These are phyloP conservation scores for Drosophila bocki DNA, from an alignment of 1,140 invertebrate species.

Conservation along the genomic window DNA sequence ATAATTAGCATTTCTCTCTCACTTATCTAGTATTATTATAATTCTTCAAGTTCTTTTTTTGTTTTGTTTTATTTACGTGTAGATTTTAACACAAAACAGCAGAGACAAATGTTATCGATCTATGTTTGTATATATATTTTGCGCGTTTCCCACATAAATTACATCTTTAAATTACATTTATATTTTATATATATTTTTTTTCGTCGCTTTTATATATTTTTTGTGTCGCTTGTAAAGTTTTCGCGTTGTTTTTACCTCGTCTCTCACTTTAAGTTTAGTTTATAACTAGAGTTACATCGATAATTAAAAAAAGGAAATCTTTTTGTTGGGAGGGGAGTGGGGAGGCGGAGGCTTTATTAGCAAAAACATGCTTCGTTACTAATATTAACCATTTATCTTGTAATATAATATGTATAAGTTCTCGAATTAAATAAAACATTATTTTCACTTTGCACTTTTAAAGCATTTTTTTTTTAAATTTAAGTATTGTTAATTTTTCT, in stretches of 20 bases:
- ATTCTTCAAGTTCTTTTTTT: slow-evolving; percentile 32
- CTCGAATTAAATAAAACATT: slow-evolving; percentile 62
- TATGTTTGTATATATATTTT: slow-evolving; percentile 23
- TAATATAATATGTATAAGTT: slow-evolving; percentile 58
- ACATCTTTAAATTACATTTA: slow-evolving; percentile 70
- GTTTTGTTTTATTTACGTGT: slow-evolving; percentile 49
- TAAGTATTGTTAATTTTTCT: slow-evolving; percentile 16
- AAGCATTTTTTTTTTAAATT: slow-evolving; percentile 46
- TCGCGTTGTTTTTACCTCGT: slow-evolving; percentile 34
- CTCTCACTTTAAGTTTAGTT: slow-evolving; percentile 64
- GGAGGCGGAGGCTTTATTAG: slow-evolving; percentile 37
- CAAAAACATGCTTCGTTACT: slow-evolving; percentile 68
- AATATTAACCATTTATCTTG: slow-evolving; percentile 50
- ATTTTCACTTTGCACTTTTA: slow-evolving; percentile 68
- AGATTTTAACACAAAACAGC: slow-evolving; percentile 50
- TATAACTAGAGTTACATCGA: slow-evolving; percentile 77
- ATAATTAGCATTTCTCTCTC: slow-evolving; percentile 61
- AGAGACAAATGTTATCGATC: slow-evolving; percentile 49
- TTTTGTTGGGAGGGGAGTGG: slow-evolving; percentile 33
- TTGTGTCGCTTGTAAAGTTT: slow-evolving; percentile 45
- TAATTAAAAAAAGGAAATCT: slow-evolving; percentile 77
- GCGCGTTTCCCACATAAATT: slow-evolving; percentile 55
- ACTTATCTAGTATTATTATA: slow-evolving; percentile 48
- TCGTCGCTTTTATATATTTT: slow-evolving; percentile 12
- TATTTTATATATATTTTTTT: slow-evolving; percentile 33